Evolutionary conservation across 2,113 vertebrate species (phyloP).

Genomic region (Ceratotherium simum): DNA sequence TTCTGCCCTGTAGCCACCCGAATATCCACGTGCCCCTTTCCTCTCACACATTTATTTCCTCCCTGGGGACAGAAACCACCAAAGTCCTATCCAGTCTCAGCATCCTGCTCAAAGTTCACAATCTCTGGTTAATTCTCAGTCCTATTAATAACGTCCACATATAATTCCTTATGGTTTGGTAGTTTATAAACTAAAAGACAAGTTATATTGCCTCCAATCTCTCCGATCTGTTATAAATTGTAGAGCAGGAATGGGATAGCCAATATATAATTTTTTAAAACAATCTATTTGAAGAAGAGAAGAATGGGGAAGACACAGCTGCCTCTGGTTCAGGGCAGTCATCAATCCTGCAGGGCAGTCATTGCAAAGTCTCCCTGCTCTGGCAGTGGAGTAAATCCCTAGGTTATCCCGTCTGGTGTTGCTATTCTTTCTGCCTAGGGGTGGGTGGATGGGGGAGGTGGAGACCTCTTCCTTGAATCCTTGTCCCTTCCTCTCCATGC

Average conservation of each 20-base stretch:
- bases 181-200: slow-evolving; percentile 7
- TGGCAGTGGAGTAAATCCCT: background rate
- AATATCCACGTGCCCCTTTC: background rate
- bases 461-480: background rate
- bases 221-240: background rate
- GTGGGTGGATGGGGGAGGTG: rapidly evolving
- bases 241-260: background rate
- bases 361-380: background rate
- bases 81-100: background rate
- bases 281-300: background rate
- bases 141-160: background rate
- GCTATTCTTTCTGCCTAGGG: background rate
- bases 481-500: background rate
- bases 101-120: slow-evolving; percentile 25
- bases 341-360: background rate
- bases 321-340: background rate
- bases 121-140: slow-evolving; percentile 10
- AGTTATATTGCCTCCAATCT: background rate
- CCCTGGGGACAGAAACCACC: background rate
- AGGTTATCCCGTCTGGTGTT: background rate
- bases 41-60: background rate
- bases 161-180: background rate
- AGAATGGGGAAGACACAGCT: background rate
- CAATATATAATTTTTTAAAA: no score
- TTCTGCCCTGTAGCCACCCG: background rate